phyloP scores from a whole-genome alignment of 2,888 invertebrate species.

The Linhomoeus sp. region DNA sequence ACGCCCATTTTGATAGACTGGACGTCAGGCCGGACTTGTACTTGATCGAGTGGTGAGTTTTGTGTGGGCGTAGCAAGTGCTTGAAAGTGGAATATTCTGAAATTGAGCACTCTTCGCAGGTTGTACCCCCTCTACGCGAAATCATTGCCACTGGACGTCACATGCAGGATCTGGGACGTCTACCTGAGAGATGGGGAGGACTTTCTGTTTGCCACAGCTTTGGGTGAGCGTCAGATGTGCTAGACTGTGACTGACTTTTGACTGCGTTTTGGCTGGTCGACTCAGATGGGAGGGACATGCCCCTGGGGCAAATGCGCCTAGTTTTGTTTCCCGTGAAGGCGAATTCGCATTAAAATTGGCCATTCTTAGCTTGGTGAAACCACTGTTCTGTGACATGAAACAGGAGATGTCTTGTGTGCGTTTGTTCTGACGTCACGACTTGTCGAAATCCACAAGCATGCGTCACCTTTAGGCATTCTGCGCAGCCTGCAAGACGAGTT shows the following conservation, averaged over 20 bases:
- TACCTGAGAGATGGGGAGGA: slow-evolving; percentile 67
- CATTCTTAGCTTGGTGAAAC: background rate
- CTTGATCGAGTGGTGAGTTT: slow-evolving; percentile 53
- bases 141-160: slow-evolving; percentile 67
- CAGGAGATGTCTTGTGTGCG: no score
- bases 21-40: slow-evolving; percentile 62
- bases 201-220: slow-evolving; percentile 61
- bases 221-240: no score
- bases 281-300: no score
- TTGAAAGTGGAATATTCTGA: no score
- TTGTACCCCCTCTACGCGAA: slow-evolving; percentile 69
- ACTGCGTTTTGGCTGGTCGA: no score
- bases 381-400: no score
- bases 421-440: no score
- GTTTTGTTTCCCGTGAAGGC: no score
- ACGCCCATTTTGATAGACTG: slow-evolving; percentile 42
- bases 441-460: no score
- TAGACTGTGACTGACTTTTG: no score
- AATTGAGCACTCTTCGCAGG: slow-evolving; percentile 21
- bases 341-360: background rate
- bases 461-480: slow-evolving; percentile 45
- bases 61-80: background rate
- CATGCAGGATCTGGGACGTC: slow-evolving; percentile 70
- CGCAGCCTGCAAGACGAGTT: slow-evolving; percentile 56
- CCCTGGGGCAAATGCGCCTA: no score